Conservation (phyloP, 2,888 invertebrate genomes). For the Leptogaster cylindrica region DNA sequence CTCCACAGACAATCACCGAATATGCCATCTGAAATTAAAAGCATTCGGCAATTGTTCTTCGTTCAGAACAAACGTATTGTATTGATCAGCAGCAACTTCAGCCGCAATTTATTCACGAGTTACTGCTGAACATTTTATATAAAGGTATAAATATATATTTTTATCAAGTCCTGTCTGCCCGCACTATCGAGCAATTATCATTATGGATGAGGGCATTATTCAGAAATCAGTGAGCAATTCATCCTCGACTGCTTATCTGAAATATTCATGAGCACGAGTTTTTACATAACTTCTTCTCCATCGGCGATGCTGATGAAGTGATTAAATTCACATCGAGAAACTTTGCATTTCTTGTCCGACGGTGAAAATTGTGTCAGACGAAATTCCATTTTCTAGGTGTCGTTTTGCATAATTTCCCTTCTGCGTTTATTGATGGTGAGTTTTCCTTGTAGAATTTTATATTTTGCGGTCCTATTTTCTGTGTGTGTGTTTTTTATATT, state of each 20-base stretch:
- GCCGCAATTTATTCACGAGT: too few relatives aligned
- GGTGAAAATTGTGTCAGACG: not conserved
- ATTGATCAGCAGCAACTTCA: too few relatives aligned
- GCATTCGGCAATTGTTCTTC: too few relatives aligned
- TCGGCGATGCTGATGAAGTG: slow-evolving; percentile 30
- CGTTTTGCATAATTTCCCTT: slow-evolving; percentile 2
- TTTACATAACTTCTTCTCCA: slow-evolving; percentile 23
- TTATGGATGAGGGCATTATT: not conserved
- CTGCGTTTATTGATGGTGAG: too few relatives aligned
- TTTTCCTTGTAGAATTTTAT: too few relatives aligned
- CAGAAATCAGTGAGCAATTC: not conserved
- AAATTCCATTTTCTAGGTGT: not conserved
- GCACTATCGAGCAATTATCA: not conserved
- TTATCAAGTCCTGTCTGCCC: not conserved
- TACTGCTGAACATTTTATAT: too few relatives aligned
- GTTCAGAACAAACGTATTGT: too few relatives aligned
- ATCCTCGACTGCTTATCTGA: slow-evolving; percentile 5
- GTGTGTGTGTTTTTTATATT: too few relatives aligned
- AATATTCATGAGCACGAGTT: slow-evolving; percentile 31
- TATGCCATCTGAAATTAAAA: too few relatives aligned
- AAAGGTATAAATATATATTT: too few relatives aligned
- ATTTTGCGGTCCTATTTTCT: too few relatives aligned
- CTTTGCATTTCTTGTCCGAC: slow-evolving; percentile 15
- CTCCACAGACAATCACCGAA: too few relatives aligned
- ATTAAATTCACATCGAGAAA: slow-evolving; percentile 21